Conservation (phyloP, 2,888 invertebrate species). For the Nephrotoma appendiculata region DNA sequence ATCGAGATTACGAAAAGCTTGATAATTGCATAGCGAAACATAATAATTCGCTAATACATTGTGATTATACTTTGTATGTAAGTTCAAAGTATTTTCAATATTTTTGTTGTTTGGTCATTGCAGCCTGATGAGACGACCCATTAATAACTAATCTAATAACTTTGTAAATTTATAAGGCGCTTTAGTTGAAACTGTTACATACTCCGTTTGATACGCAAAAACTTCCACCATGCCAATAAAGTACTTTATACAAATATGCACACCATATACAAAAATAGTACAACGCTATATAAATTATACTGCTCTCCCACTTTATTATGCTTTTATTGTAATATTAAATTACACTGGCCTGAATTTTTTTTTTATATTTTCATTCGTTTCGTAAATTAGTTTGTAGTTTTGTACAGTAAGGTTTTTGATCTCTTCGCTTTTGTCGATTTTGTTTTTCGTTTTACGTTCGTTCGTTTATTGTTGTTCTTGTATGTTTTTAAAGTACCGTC, state of each 20-base stretch:
- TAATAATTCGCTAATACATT: no score
- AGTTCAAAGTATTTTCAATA: no score
- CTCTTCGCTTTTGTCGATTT: neutral
- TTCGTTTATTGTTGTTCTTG: neutral
- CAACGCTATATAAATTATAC: neutral
- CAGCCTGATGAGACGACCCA: no score
- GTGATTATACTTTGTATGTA: no score
- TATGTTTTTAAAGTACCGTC: neutral
- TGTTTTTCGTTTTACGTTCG: neutral
- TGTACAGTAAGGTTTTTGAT: neutral
- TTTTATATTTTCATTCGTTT: neutral
- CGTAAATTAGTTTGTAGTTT: neutral
- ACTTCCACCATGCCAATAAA: neutral
- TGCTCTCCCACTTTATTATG: neutral
- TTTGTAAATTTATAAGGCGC: no score
- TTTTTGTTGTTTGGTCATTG: no score
- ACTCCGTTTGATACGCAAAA: no score
- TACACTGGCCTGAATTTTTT: neutral
- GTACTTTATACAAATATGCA: neutral
- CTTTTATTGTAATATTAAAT: neutral
- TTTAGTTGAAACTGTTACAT: no score
- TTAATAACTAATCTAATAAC: no score
- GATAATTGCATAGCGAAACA: no score
- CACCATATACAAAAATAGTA: neutral
- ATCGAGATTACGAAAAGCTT: no score